Evolutionary conservation across 1,140 invertebrate species (phyloP), one percentile per base, ranked within the genome.

Genomic region (Heliconius hewitsoni): DNA sequence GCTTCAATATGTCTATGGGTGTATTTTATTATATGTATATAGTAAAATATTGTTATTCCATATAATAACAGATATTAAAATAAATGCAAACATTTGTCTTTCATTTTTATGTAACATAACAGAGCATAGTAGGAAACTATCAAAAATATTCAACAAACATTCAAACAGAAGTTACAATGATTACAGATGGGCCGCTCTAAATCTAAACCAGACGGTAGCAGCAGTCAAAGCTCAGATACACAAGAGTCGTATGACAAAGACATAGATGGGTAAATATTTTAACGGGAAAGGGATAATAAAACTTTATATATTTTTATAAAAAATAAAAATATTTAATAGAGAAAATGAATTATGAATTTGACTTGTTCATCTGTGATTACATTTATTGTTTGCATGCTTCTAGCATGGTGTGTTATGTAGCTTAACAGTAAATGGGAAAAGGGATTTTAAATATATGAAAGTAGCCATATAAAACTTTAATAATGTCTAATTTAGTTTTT

Each of bases 171-270:
- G 83, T 82, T 84, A 88, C 86, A 88, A 86, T 85, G 86, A 88
- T 94, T 94, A 83, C 92, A 94, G 92, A 93, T 93, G 89, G 91
- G 89, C 85, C 86, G 88, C 66, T 88, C 88, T 91, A 94, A 87
- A 81, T 80, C 83, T 86, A 91, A 88, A 86, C 81, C 83, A 50
- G 83, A 83, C 76, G 85, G 83, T 85, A 91, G 87, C 87, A 87
- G 88, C 86, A 87, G 85, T 81, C 86, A 89, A 82, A 89, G 86
- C 86, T 90, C 92, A 86, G 89, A 93, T 85, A 86, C 80, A 82
- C 84, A 84, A 83, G 91, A 93, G 71, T 71, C 85, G 57, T 82
- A 79, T 87, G 92, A 93, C 86, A 92, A 90, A 92, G 92, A 91
- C 83, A 87, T 94, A 88, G 86, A 94, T 87, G 85, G 92, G 92